Conservation (phyloP, 2,888 invertebrate species). For the Asteroscopus sphinx region DNA sequence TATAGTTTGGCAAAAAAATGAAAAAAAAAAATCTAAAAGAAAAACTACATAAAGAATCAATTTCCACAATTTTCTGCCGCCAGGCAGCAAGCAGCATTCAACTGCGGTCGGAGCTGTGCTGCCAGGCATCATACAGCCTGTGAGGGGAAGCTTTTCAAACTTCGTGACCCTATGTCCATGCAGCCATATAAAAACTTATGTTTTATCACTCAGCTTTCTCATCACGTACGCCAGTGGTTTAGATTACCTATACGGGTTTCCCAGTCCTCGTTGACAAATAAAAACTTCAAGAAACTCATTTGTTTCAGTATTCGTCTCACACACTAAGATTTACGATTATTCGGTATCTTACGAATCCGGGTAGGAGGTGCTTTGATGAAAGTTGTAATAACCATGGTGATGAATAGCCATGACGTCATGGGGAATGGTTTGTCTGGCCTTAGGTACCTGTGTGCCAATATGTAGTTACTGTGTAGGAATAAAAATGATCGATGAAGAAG, state of each 20-base stretch:
- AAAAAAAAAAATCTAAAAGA: too few relatives aligned
- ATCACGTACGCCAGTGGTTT: slow-evolving; percentile 84
- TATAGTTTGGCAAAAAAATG: too few relatives aligned
- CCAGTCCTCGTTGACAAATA: slow-evolving; percentile 66
- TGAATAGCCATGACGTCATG: slow-evolving; percentile 38
- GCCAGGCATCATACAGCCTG: too few relatives aligned
- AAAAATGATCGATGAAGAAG: too few relatives aligned
- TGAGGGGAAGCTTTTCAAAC: not conserved
- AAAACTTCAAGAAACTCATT: slow-evolving; percentile 65
- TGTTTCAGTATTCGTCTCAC: slow-evolving; percentile 73
- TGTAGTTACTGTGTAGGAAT: not conserved
- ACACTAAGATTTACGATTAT: slow-evolving; percentile 82
- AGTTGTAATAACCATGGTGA: slow-evolving; percentile 23
- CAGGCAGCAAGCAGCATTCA: too few relatives aligned
- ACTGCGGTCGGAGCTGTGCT: too few relatives aligned
- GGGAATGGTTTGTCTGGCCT: slow-evolving; percentile 10
- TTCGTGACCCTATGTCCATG: slow-evolving; percentile 4
- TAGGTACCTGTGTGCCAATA: not conserved
- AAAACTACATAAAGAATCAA: too few relatives aligned
- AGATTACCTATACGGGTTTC: slow-evolving; percentile 81
- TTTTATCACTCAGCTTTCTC: slow-evolving; percentile 72
- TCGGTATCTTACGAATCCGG: slow-evolving; percentile 68
- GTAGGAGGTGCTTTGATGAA: slow-evolving; percentile 53
- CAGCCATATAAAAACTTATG: slow-evolving; percentile 29
- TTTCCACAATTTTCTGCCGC: too few relatives aligned